A percentile compares a stretch with the other conserved stretches of the same genome.
phyloP scores from a whole-genome alignment of 2,888 invertebrate genomes.

The Ormia ochracea region DNA sequence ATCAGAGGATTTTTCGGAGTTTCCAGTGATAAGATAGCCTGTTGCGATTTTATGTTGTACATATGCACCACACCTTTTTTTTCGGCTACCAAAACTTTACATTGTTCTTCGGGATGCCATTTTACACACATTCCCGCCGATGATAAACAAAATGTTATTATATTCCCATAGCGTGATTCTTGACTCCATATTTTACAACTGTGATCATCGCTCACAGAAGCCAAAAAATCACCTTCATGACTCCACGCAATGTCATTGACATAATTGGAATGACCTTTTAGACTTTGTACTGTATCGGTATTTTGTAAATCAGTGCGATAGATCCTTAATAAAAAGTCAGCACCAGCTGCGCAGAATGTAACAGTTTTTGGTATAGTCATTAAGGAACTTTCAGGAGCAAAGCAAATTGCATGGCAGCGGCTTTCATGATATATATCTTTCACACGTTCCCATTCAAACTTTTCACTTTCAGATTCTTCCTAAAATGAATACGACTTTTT shows the following conservation, averaged over 20 bases:
- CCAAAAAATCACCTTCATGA: slow-evolving; percentile 82
- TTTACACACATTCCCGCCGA: slow-evolving; percentile 83
- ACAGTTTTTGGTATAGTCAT: slow-evolving; percentile 79
- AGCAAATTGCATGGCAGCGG: slow-evolving; percentile 79
- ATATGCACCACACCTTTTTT: slow-evolving; percentile 85
- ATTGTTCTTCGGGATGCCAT: slow-evolving; percentile 84
- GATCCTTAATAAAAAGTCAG: slow-evolving; percentile 79
- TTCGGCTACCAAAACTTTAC: slow-evolving; percentile 85
- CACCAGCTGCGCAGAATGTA: slow-evolving; percentile 77
- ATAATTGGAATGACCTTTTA: slow-evolving; percentile 82
- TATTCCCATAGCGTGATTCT: slow-evolving; percentile 78
- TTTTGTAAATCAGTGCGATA: slow-evolving; percentile 79
- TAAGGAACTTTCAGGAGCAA: slow-evolving; percentile 82
- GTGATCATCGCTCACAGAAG: slow-evolving; percentile 87
- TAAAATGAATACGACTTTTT: slow-evolving; percentile 51
- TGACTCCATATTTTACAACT: slow-evolving; percentile 83
- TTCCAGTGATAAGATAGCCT: slow-evolving; percentile 82
- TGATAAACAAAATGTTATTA: slow-evolving; percentile 80
- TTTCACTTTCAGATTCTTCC: slow-evolving; percentile 79
- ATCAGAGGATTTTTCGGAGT: slow-evolving; percentile 80
- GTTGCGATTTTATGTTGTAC: slow-evolving; percentile 83
- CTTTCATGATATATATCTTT: slow-evolving; percentile 79
- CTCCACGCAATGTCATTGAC: slow-evolving; percentile 85
- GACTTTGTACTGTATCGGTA: slow-evolving; percentile 73
- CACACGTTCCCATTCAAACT: slow-evolving; percentile 78